Evolutionary conservation across 2,888 invertebrate genomes (phyloP).

Genomic region (Diabrotica balteata): DNA sequence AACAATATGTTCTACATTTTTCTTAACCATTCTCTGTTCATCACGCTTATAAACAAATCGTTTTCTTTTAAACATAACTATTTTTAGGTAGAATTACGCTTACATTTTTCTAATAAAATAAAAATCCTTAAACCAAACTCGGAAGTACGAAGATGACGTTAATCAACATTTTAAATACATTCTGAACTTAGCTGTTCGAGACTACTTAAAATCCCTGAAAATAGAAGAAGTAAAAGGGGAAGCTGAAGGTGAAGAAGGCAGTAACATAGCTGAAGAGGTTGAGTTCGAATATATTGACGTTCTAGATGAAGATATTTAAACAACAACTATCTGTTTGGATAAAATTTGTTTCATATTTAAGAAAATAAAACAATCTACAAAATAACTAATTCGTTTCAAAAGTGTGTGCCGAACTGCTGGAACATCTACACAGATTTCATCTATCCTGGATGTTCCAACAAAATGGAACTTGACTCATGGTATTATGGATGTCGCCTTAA

Average conservation of each 20-base stretch:
- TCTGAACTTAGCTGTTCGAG: not conserved
- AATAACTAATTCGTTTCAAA: not conserved
- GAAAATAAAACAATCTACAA: not conserved
- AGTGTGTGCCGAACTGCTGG: not conserved
- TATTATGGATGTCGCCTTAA: not conserved
- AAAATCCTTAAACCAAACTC: too few species aligned
- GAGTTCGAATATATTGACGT: not conserved
- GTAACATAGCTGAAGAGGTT: not conserved
- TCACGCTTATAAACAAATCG: too few species aligned
- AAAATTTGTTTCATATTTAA: not conserved
- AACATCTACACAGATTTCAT: not conserved
- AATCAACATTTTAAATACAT: not conserved
- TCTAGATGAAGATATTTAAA: not conserved
- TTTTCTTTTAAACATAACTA: too few species aligned
- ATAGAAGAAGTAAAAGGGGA: not conserved
- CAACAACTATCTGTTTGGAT: not conserved
- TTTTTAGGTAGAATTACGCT: too few species aligned
- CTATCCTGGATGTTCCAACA: not conserved
- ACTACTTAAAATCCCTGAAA: not conserved
- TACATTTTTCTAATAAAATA: too few species aligned
- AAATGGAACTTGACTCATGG: not conserved
- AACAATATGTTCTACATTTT: too few species aligned
- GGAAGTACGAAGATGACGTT: not conserved
- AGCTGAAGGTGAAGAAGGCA: not conserved
- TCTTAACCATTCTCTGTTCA: too few species aligned